Evolutionary conservation across 2,797 vertebrate genomes (phyloP).

Genomic region (Malurus leucopterus): DNA sequence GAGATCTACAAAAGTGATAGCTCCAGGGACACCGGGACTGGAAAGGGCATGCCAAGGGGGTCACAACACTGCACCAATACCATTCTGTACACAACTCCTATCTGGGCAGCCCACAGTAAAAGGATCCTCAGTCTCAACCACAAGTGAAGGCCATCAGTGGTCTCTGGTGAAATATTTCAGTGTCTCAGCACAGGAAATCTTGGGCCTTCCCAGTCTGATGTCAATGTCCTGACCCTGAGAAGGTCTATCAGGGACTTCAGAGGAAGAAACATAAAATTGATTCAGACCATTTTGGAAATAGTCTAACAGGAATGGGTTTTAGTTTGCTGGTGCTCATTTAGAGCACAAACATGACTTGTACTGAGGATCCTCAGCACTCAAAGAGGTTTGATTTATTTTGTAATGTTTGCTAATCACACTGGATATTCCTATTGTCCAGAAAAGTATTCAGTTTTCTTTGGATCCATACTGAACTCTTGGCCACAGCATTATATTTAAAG

Average conservation of each 20-base stretch:
- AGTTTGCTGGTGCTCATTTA: neutral
- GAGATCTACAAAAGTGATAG: neutral
- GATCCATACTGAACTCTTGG: neutral
- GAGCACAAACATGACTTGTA: neutral
- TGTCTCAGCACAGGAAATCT: neutral
- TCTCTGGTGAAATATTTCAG: neutral
- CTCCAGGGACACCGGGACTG: neutral
- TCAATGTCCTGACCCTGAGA: neutral
- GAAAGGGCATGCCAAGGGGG: no score
- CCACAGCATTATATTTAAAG: neutral
- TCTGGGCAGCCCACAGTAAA: accelerated
- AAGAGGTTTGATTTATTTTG: neutral
- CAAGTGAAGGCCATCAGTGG: neutral
- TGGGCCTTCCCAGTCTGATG: neutral
- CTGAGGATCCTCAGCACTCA: neutral
- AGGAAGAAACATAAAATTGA: neutral
- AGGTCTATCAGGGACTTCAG: neutral
- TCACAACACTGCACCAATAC: neutral
- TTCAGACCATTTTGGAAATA: neutral
- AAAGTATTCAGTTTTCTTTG: neutral
- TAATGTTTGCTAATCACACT: neutral
- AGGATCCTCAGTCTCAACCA: neutral
- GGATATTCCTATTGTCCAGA: neutral
- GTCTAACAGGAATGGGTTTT: neutral
- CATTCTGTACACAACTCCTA: neutral